Conservation (phyloP, 2,888 invertebrate species). For the Diploptera punctata region DNA sequence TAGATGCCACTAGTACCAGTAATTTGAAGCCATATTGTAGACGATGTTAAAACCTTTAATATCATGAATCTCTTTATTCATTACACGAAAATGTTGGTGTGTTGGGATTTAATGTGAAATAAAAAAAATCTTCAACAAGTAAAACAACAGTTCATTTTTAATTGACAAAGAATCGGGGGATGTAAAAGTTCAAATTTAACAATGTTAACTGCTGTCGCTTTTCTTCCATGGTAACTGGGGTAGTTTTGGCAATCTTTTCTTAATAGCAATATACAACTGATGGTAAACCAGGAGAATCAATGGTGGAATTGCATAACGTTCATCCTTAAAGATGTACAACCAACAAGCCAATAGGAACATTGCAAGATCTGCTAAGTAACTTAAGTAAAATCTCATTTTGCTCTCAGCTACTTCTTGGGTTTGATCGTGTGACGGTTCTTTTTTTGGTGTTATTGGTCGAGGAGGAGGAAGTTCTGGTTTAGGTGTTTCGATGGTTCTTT, state of each 20-base stretch:
- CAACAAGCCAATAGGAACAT: constrained; percentile 79
- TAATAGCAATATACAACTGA: constrained; percentile 61
- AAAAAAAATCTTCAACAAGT: no score
- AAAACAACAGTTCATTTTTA: no score
- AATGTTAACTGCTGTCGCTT: not conserved
- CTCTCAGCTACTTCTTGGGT: constrained; percentile 64
- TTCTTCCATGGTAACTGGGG: constrained; percentile 7
- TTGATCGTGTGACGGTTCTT: no score
- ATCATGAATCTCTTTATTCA: no score
- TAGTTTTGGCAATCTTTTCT: not conserved
- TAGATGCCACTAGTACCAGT: no score
- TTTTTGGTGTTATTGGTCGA: no score
- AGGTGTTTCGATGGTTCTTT: not conserved
- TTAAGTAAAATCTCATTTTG: constrained; percentile 72
- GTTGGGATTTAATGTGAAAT: no score
- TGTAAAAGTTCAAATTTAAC: no score
- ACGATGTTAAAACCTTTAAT: no score
- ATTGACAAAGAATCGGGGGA: no score
- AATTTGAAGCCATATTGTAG: no score
- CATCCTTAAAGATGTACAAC: constrained; percentile 82
- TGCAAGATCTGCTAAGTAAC: constrained; percentile 76
- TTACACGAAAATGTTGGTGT: no score
- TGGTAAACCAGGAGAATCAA: constrained; percentile 78
- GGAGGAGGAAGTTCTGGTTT: not conserved
- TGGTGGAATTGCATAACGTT: constrained; percentile 80